Evolutionary conservation across 1,140 invertebrate genomes (phyloP).

Genomic region (Vanessa atalanta): DNA sequence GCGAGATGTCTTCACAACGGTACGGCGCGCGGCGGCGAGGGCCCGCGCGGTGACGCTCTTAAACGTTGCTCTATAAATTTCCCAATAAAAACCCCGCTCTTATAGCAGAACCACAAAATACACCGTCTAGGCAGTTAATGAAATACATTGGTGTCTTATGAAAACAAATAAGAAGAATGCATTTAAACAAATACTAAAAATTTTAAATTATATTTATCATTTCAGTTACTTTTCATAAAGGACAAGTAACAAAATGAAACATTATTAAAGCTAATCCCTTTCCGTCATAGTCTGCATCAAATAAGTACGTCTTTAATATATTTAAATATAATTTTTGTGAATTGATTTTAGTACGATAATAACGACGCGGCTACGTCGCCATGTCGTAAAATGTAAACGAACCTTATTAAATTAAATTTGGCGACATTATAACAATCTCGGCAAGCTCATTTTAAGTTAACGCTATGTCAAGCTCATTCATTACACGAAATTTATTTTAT

Average conservation of each 20-base stretch:
- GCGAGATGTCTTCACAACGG: conserved; percentile 67
- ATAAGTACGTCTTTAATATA: conserved; percentile 14
- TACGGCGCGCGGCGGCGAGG: conserved; percentile 46
- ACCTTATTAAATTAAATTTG: conserved; percentile 78
- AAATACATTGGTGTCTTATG: conserved; percentile 41
- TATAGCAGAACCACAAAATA: conserved; percentile 51
- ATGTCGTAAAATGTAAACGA: conserved; percentile 76
- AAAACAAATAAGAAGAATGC: conserved; percentile 51
- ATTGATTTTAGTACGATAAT: conserved; percentile 76
- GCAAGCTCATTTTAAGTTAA: conserved; percentile 63
- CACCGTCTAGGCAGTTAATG: conserved; percentile 53
- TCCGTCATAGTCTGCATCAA: conserved; percentile 44
- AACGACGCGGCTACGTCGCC: conserved; percentile 64
- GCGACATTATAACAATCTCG: conserved; percentile 76
- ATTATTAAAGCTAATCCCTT: conserved; percentile 58
- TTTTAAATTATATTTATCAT: conserved; percentile 57
- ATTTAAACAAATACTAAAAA: conserved; percentile 65
- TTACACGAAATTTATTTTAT: conserved; percentile 50
- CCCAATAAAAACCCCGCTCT: conserved; percentile 66
- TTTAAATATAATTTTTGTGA: conserved; percentile 74
- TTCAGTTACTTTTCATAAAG: conserved; percentile 54
- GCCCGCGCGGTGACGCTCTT: conserved; percentile 59
- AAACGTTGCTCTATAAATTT: conserved; percentile 75
- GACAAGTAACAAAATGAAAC: conserved; percentile 17
- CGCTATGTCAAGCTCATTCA: conserved; percentile 57